Base-by-base conservation (phyloP, 2,797 vertebrate genomes). In the Artibeus jamaicensis region DNA sequence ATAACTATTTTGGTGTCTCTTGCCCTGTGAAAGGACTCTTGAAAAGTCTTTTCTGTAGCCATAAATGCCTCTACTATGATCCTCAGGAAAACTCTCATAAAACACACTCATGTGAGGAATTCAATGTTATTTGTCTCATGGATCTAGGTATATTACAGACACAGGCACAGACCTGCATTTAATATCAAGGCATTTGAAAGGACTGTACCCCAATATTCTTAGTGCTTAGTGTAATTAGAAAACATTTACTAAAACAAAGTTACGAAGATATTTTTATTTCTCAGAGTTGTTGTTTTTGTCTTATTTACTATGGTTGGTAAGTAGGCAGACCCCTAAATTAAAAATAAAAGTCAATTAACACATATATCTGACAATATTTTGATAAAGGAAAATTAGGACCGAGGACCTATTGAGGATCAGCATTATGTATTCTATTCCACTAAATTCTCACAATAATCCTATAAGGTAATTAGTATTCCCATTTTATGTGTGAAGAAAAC, bases 41-140 rank as follows among this genome's bases (percentile, higher is more conserved):
- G 85, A 93, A 96, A 86, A 92, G 76, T 85, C 82, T 87, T 96
- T 89, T 79, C 82, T 81, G 26, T 2, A 82, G 93, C 62, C 50
- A 32, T 96, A 96, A 95, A 93, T 93, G 77, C 68, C 46, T 95
- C 81, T 82, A 79, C 82, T 92, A 79, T 83, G 89, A 95, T 96
- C 79, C 91, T 93, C 48, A 90, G 92, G 89, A 91, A 98, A 96
- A 96, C 26, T 46, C 89, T 97, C 32, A 0, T 96, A 96, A 93
- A 97, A 95, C 37, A 95, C 50, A 57, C 39, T 96, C 50, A 78
- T 42, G 74, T 89, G 74, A 95, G 90, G 93, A 96, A 84, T 96
- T 95, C 88, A 59, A n/a, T 7, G 8, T 95, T 94, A 96, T 93
- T 92, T 86, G 87, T 92, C 93, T 96, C 85, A 7, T 22, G 96